Base-by-base conservation (phyloP, 2,113 vertebrate genomes). In the Seriola rivoliana region DNA sequence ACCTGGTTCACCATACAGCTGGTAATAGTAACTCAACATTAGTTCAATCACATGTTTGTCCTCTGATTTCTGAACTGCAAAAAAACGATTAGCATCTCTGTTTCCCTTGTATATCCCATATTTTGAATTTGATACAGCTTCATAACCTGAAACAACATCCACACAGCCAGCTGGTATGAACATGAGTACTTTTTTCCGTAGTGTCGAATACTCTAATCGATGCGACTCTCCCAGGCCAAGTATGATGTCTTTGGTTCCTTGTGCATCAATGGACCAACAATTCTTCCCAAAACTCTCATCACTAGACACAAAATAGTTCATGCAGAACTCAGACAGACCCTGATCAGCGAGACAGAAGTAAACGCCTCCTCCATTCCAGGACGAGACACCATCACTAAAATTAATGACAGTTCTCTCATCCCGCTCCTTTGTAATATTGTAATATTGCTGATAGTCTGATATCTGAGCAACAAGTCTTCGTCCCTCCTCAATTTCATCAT, bases 101-200 rank as follows among this genome's bases (percentile, higher is more conserved):
- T 93, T 93, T 65, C 93, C 93, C 0, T n/a, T 70, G 63, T 93
- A 93, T 1, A 5, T 78, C 21, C 91, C 91, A 69, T 69, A 93
- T 55, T 88, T 78, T 1, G 86, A 88, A 2, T 68, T 0, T 2
- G 71, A 0, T n/a, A 62, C 0, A 10, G 0, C 0, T 57, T 84
- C 0, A 66, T 62, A 32, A 60, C 85, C 92, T 58, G 85, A 90
- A 72, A 83, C 81, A 34, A 92, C 89, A 0, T 0, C 54, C 40
- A 67, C 68, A 44, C 81, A 81, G 34, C 82, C 65, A 12, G 52
- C 85, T 55, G 86, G 88, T n/a, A 91, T 89, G 0, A 91, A 81
- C 0, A 82, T 5, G 0, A 93, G 0, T 0, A 89, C 0, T 66
- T 86, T 87, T 5, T 16, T 75, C 14, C 82, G 0, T 2, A 85